Percentiles rank a stretch among this genome's conserved stretches.
Conservation (phyloP, 2,113 vertebrate genomes). For the Chaenocephalus aceratus region DNA sequence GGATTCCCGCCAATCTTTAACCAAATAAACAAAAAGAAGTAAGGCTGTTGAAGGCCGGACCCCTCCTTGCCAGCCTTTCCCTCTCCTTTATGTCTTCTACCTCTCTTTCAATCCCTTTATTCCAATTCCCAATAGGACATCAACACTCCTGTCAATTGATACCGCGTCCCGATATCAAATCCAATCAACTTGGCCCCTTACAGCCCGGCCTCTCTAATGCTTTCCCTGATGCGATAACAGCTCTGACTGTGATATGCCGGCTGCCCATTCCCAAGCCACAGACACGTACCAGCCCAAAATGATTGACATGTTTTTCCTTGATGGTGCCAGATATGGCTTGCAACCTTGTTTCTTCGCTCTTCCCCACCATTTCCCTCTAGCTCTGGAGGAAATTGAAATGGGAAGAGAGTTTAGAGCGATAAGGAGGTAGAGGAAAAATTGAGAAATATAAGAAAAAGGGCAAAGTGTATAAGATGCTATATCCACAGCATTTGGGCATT, state of each 20-base stretch:
- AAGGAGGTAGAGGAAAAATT: conserved; percentile 12
- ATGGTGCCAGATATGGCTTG: conserved; percentile 70
- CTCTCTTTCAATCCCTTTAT: conserved; percentile 17
- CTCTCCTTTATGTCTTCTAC: conserved; percentile 2
- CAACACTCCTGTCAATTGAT: conserved; percentile 52
- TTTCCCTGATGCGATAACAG: conserved; percentile 66
- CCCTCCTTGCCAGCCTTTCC: not conserved
- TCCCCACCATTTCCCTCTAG: conserved; percentile 53
- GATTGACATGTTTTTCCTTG: conserved; percentile 76
- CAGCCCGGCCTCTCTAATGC: conserved; percentile 55
- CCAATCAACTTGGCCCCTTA: conserved; percentile 63
- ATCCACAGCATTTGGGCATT: conserved; percentile 28
- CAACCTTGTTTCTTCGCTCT: conserved; percentile 48
- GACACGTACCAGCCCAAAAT: conserved; percentile 49
- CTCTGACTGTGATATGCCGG: conserved; percentile 27
- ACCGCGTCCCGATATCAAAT: conserved; percentile 63
- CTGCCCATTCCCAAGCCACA: conserved; percentile 55
- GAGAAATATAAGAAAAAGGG: conserved; percentile 28
- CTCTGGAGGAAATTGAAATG: conserved; percentile 67
- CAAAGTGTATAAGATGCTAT: conserved; percentile 23
- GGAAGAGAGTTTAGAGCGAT: conserved; percentile 52
- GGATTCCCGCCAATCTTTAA: conserved; percentile 11
- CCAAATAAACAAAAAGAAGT: conserved; percentile 37
- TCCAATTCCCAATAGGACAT: conserved; percentile 37
- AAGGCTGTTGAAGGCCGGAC: conserved; percentile 7